Conservation (phyloP, 2,797 vertebrate genomes). For the Stomatorhinus walkeri region DNA sequence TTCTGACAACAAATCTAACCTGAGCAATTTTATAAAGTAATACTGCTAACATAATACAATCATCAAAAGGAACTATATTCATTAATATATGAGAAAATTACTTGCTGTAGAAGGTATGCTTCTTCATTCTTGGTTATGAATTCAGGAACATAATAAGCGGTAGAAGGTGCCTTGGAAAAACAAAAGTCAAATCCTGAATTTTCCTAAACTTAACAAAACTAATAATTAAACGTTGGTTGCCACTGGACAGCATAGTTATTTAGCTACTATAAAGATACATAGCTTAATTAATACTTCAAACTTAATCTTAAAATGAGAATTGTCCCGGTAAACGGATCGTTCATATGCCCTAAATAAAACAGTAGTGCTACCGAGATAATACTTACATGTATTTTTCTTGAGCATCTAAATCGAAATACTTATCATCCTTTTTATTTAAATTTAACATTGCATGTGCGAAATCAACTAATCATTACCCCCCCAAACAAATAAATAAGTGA, state of each 20-base stretch:
- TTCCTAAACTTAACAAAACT: not conserved
- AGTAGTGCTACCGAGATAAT: not conserved
- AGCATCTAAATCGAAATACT: not conserved
- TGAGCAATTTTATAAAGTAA: not conserved
- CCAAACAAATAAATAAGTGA: not conserved
- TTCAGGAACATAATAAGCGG: constrained; percentile 58
- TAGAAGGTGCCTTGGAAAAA: constrained; percentile 46
- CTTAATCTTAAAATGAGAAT: not conserved
- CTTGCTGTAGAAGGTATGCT: constrained; percentile 54
- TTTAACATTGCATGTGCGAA: not conserved
- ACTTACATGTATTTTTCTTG: not conserved
- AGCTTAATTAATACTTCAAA: not conserved
- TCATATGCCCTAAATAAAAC: not conserved
- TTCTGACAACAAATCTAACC: not conserved
- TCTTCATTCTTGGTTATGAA: constrained; percentile 57
- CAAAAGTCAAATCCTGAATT: not conserved
- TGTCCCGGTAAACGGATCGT: not conserved
- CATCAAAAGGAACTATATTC: not conserved
- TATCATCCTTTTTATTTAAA: not conserved
- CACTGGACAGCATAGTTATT: not conserved
- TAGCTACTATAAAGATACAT: not conserved
- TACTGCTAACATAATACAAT: not conserved
- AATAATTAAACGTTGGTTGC: not conserved
- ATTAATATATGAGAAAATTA: constrained; percentile 23
- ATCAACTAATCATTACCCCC: not conserved